Evolutionary conservation across 2,888 invertebrate species (phyloP), one percentile per base, ranked within the genome.

Genomic region (Orgyia antiqua): DNA sequence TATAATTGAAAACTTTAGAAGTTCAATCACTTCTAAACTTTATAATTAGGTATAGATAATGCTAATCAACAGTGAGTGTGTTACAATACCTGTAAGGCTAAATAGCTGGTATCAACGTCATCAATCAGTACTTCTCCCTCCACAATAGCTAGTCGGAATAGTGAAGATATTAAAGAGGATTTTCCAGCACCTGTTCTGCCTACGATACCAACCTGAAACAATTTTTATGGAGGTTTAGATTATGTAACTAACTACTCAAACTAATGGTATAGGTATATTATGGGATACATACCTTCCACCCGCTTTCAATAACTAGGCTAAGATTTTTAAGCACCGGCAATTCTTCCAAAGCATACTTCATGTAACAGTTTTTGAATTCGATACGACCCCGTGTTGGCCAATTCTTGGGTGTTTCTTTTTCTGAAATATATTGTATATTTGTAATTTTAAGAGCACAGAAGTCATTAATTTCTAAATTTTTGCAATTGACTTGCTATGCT

Each of bases 131-230:
- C 88, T 21, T 80, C 78, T 2, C 95, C 95, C 38, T 90, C 89
- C 3, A 91, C 87, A 31, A 92, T 89, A 0, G 92, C 89, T 35
- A 95, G 80, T 3, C 94, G 89, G 75, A 95, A 96, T 31, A 96
- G 72, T 0, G 94, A 93, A 0, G 93, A 89, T 40, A 94, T 92
- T 8, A 94, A 74, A 0, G 93, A 93, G 0, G 93, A 93, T 69
- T 94, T 94, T 0, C 95, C 95, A 1, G 95, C 95, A 1, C 95
- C 95, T 0, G 95, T 95, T 31, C 95, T 87, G 1, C 95, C 95
- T 3, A 94, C 93, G 45, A 94, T 92, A 8, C 94, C 94, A 33
- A 94, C 89, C 91, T 94, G 69, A 46, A 77, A 83, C 2, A 10
- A 26, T n/a, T n/a, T n/a, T n/a, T n/a, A n/a, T n/a, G n/a, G n/a